phyloP scores from a whole-genome alignment of 2,888 invertebrate species.

The Nephrotoma flavescens region DNA sequence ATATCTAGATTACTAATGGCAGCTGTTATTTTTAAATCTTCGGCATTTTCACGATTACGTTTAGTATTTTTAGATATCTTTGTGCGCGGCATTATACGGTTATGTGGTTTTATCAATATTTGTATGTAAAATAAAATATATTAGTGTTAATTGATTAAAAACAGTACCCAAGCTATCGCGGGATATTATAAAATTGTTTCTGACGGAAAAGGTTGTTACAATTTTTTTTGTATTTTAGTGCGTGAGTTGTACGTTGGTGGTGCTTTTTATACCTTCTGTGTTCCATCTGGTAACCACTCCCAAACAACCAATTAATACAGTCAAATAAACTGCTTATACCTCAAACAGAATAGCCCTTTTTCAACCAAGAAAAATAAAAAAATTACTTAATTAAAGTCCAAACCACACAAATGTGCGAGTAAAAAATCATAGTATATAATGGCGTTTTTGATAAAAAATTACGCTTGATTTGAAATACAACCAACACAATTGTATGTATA shows the following conservation, averaged over 20 bases:
- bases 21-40: slow-evolving; percentile 20
- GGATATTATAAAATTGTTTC: neutral
- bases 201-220: neutral
- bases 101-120: neutral
- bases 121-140: neutral
- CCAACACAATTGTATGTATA: too few species aligned
- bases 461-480: too few species aligned
- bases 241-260: neutral
- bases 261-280: neutral
- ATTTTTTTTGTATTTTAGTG: neutral
- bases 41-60: slow-evolving; percentile 27
- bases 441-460: too few species aligned
- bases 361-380: too few species aligned
- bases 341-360: too few species aligned
- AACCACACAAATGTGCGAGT: too few species aligned
- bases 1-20: neutral
- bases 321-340: too few species aligned
- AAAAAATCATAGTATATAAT: too few species aligned
- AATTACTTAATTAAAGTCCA: too few species aligned
- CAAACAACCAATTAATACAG: neutral
- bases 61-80: slow-evolving; percentile 27
- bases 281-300: neutral
- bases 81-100: slow-evolving; percentile 26
- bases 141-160: neutral
- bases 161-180: neutral